Conservation (phyloP, 1,140 invertebrate species). For the Drosophila subpulchrella region DNA sequence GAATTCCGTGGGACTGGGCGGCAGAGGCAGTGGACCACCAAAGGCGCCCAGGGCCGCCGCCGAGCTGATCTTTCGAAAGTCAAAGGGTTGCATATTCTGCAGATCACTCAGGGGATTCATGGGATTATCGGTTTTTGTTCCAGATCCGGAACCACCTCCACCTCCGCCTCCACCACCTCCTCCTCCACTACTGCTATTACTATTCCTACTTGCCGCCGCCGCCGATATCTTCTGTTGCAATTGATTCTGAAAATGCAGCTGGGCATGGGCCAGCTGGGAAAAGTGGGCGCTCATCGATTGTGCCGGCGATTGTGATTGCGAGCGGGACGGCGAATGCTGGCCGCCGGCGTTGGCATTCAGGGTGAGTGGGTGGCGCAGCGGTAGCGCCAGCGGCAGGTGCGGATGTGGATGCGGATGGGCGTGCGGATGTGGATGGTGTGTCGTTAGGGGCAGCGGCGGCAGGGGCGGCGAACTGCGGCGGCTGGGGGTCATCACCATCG, state of each 20-base stretch:
- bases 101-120: conserved; percentile 93
- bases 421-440: conserved; percentile 2
- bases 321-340: conserved; percentile 19
- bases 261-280: conserved; percentile 86
- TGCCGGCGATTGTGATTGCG: conserved; percentile 38
- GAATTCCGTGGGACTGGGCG: conserved; percentile 76
- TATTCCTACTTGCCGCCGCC: conserved; percentile 4
- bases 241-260: conserved; percentile 86
- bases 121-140: conserved; percentile 42
- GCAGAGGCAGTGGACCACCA: conserved; percentile 55
- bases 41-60: conserved; percentile 84
- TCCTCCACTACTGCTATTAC: conserved; percentile 44
- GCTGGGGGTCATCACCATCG: conserved; percentile 88
- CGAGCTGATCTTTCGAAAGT: conserved; percentile 92
- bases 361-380: conserved; percentile 33
- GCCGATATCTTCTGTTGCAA: conserved; percentile 85
- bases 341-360: conserved; percentile 23
- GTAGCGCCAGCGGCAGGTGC: conserved; percentile 21
- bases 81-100: conserved; percentile 97
- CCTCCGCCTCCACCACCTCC: conserved; percentile 29
- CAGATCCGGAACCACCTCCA: not conserved
- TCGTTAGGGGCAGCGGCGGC: conserved; percentile 19
- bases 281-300: conserved; percentile 79
- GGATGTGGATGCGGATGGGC: not conserved
- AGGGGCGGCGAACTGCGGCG: conserved; percentile 87